Conservation (phyloP, 2,888 invertebrate genomes). For the Platycnemis pennipes region DNA sequence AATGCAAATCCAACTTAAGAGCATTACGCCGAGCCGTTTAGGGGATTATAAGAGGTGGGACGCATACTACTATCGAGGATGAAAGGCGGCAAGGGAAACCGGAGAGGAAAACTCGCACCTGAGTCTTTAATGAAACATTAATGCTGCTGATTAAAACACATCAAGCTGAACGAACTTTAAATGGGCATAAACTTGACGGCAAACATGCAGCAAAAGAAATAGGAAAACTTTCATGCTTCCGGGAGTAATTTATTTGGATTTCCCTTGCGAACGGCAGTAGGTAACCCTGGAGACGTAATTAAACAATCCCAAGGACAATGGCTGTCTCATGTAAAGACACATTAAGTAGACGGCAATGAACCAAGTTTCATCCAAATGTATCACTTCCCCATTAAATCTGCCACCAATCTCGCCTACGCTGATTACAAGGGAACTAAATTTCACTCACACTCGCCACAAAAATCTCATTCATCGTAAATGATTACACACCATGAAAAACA, state of each 20-base stretch:
- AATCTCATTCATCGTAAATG: not conserved
- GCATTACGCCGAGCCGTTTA: constrained; percentile 9
- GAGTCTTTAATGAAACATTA: not conserved
- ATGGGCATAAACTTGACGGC: not conserved
- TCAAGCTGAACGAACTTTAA: not conserved
- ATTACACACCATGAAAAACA: not conserved
- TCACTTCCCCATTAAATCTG: not conserved
- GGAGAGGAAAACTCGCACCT: not conserved
- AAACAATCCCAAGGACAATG: not conserved
- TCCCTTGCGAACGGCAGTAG: not conserved
- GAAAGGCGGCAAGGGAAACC: not conserved
- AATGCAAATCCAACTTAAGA: constrained; percentile 50
- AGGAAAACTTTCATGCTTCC: not conserved
- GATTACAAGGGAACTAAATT: not conserved
- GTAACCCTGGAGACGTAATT: not conserved
- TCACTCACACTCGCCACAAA: not conserved
- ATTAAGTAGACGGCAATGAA: not conserved
- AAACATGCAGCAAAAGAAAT: not conserved
- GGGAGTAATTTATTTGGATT: not conserved
- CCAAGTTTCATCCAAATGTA: not conserved
- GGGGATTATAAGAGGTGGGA: not conserved
- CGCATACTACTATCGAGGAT: not conserved
- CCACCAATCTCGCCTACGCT: not conserved
- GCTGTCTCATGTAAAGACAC: not conserved
- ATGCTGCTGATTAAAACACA: not conserved